Conservation (phyloP, 2,797 vertebrate genomes). For the Catamblyrhynchus diadema region DNA sequence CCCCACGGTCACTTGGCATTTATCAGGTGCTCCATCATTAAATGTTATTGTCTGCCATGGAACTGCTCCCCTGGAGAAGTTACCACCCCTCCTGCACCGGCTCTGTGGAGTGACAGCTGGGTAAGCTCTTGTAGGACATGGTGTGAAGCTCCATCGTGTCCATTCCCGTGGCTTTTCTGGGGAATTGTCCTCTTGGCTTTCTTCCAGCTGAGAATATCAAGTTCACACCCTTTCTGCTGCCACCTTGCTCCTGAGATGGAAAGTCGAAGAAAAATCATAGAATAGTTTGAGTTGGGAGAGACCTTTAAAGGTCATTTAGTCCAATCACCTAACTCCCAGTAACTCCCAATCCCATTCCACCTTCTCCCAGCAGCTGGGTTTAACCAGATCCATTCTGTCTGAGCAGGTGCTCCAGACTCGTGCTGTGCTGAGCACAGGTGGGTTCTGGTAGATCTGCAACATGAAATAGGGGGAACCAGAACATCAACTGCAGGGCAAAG, state of each 20-base stretch:
- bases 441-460: not conserved
- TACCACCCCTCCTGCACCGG: not conserved
- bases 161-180: not conserved
- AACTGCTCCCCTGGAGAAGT: not conserved
- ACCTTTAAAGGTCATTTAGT: not conserved
- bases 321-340: not conserved
- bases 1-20: not conserved
- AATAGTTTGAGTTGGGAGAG: not conserved
- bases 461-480: not conserved
- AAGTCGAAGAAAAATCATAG: not conserved
- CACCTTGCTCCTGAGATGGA: not conserved
- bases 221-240: not conserved
- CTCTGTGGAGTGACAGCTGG: fast-evolving
- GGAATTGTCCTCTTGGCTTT: not conserved
- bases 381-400: fast-evolving
- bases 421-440: not conserved
- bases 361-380: not conserved
- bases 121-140: not conserved
- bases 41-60: not conserved
- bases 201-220: not conserved
- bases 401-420: not conserved
- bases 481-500: not conserved
- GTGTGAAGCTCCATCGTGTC: fast-evolving
- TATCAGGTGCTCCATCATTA: not conserved
- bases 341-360: fast-evolving